Evolutionary conservation across 2,797 vertebrate genomes (phyloP), one percentile per base, ranked within the genome.

Genomic region (Anabas testudineus): DNA sequence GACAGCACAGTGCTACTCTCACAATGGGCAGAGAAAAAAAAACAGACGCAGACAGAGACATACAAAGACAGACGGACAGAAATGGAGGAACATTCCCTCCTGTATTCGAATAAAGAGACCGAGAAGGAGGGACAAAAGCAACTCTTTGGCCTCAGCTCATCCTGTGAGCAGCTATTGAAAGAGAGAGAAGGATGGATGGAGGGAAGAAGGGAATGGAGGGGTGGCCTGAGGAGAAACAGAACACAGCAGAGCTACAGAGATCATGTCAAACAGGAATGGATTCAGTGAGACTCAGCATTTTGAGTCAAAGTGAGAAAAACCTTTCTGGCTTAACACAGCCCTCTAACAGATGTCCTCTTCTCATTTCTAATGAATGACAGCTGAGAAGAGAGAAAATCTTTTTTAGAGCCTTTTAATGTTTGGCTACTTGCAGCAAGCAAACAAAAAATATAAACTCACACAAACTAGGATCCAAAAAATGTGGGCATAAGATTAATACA

Each of bases 261-360:
- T 56, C 84, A 71, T 80, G 83, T 87, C 76, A 54, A 74, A 80
- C 82, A 42, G 72, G 88, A 92, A 89, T 66, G 68, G 85, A 79
- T 84, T 82, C 71, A 81, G 71, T 18, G 8, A 74, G 75, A 71
- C 84, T 91, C 85, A 81, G 88, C 86, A 74, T 87, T 90, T 87
- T 74, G 78, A 89, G 81, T 74, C 52, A 75, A 80, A 76, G 78
- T 85, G 88, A 90, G 84, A 89, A 84, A 83, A 87, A 82, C 72
- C 72, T 70, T 56, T 66, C 46, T 9, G 51, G 62, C 56, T 47
- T 15, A 30, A 69, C 47, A 22, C 57, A 67, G 53, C 65, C 63
- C 71, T 75, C 62, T 4, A 16, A 69, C 81, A 82, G 55, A 78
- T 45, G 34, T 34, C 75, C 67, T 62, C 41, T 32, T 48, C 74